Evolutionary conservation across 2,797 vertebrate species (phyloP).

Genomic region (Scolopax bukidnonensis): DNA sequence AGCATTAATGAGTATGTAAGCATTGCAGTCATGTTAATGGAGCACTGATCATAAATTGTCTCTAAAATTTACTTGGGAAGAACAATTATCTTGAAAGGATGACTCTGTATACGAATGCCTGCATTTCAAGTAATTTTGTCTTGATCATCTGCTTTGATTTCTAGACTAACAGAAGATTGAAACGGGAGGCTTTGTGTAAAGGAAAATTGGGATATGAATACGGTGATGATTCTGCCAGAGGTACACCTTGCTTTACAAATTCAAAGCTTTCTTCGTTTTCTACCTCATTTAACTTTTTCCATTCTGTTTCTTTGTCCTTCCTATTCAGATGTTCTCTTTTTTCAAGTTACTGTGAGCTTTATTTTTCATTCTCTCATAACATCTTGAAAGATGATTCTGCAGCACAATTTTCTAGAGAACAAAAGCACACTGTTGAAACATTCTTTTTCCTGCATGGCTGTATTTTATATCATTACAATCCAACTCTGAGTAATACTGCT

Average conservation of each 20-base stretch:
- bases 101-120: not conserved
- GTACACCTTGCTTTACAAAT: not conserved
- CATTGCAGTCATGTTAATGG: not conserved
- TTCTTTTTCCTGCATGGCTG: not conserved
- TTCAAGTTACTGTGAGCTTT: not conserved
- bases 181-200: not conserved
- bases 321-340: not conserved
- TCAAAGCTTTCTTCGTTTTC: conserved; percentile 43
- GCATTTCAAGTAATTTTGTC: conserved; percentile 2
- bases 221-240: not conserved
- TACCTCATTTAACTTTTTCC: not conserved
- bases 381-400: conserved; percentile 38
- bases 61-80: not conserved
- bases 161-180: not conserved
- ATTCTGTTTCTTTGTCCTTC: not conserved
- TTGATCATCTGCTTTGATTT: conserved; percentile 18
- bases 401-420: conserved; percentile 15
- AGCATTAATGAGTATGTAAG: not conserved
- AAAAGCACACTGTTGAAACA: conserved; percentile 21
- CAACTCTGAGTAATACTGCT: not conserved
- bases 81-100: conserved; percentile 1
- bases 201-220: not conserved
- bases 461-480: not conserved
- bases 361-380: conserved; percentile 6
- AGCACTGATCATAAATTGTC: not conserved